phyloP scores from a whole-genome alignment of 2,113 vertebrate genomes.

The Redunca redunca region DNA sequence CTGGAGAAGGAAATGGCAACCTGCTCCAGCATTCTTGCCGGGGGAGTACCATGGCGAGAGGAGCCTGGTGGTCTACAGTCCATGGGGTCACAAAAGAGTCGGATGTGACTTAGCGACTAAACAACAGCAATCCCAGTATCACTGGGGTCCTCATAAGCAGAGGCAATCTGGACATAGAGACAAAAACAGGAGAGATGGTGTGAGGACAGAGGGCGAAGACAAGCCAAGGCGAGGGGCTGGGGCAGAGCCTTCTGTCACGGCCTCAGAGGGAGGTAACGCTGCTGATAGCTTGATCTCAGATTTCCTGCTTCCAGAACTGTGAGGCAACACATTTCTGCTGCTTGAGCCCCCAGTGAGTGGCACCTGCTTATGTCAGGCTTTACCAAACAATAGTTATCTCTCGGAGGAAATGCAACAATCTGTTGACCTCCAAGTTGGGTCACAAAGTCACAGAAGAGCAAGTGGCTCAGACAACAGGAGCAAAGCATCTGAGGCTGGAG shows the following conservation, averaged over 20 bases:
- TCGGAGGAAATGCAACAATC: neutral
- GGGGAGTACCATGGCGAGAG: neutral
- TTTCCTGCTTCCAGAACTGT: neutral
- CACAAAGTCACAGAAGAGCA: neutral
- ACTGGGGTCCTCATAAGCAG: neutral
- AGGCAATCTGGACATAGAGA: neutral
- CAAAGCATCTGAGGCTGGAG: neutral
- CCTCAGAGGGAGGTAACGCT: neutral
- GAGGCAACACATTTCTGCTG: neutral
- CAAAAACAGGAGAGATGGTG: neutral
- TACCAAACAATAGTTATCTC: neutral
- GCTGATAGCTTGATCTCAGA: neutral
- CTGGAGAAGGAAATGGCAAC: neutral
- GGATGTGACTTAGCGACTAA: accelerated
- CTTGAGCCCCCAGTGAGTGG: neutral
- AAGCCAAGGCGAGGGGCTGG: neutral
- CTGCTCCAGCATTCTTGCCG: accelerated
- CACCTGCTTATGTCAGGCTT: neutral
- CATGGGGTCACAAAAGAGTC: neutral
- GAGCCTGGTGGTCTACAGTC: neutral
- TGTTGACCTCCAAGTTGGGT: neutral
- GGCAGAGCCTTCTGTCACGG: neutral
- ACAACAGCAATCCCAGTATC: neutral
- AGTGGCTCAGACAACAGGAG: neutral
- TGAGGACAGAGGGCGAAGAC: neutral